phyloP scores from a whole-genome alignment of 2,113 vertebrate species.

The Meleagris gallopavo region DNA sequence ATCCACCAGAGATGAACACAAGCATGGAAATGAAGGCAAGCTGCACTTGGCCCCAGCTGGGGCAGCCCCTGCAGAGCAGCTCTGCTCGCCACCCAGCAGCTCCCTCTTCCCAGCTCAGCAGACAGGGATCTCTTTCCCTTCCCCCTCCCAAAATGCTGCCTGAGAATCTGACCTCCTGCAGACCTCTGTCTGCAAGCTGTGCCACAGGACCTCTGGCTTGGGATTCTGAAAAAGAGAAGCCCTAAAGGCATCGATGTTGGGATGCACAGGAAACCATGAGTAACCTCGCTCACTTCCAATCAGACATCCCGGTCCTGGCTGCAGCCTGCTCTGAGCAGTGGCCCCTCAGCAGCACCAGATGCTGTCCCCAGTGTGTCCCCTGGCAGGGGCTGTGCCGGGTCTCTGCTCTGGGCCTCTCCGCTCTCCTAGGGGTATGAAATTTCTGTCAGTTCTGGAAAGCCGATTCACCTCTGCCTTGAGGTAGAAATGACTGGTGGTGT shows the following conservation, averaged over 20 bases:
- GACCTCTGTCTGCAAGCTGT: not conserved
- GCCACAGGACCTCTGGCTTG: not conserved
- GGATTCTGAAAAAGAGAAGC: not conserved
- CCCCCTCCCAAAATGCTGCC: not conserved
- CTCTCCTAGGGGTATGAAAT: not conserved
- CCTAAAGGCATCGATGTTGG: not conserved
- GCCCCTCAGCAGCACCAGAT: not conserved
- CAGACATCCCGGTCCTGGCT: rapidly evolving
- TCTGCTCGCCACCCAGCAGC: not conserved
- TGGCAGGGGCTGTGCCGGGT: not conserved
- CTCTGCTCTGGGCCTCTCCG: not conserved
- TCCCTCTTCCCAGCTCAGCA: not conserved
- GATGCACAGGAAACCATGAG: not conserved
- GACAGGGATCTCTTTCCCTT: rapidly evolving
- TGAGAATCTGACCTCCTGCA: not conserved
- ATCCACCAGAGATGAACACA: not conserved
- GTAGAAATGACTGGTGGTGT: not conserved
- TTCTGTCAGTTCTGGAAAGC: not conserved
- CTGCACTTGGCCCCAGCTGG: rapidly evolving
- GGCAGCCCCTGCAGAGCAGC: not conserved
- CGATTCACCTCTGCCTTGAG: not conserved
- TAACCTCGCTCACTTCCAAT: not conserved
- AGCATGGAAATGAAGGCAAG: not conserved
- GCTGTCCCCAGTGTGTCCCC: not conserved
- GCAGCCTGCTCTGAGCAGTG: rapidly evolving